Base-by-base conservation (phyloP, 2,797 vertebrate species). In the Sphaeramia orbicularis region DNA sequence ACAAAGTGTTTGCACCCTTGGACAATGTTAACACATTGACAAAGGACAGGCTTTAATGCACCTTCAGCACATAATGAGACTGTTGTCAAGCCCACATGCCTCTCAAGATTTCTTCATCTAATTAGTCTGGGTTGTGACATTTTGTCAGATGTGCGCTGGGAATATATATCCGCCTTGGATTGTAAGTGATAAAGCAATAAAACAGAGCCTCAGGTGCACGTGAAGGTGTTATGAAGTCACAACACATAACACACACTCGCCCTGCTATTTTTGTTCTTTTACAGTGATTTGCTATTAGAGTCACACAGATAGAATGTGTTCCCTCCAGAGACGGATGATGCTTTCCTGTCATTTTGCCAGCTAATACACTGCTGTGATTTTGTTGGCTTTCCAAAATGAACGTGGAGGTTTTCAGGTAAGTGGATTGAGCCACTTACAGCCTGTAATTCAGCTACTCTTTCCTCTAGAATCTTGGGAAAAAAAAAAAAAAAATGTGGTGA, bases 81-180 rank as follows among this genome's bases (percentile, higher is more conserved):
- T 21, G 21, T 12, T 67, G 65, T 66, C 30, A 58, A 52, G 49
- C 10, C 4, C 57, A 4, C 8, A 50, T 40, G 24, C 44, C 73
- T 4, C 21, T 19, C 18, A 49, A 40, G 16, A 54, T 44, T 71
- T 74, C 42, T 71, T 53, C n/a, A 24, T 72, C 41, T 50, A 53
- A 49, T 55, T 47, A 52, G 60, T 51, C 51, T 71, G 32, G 64
- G 15, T 61, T 19, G 10, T 48, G 32, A 16, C 1, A 1, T 57
- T 64, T 57, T 48, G 40, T 44, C 47, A 71, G 14, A 43, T 19
- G 18, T 45, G 16, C 37, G 11, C 2, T 24, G 21, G 50, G 69
- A 76, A 21, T 60, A 14, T 44, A 27, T 36, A 24, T 43, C 10
- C 10, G 40, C 16, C 35, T 64, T 59, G 32, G n/a, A 37, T 58